phyloP scores from a whole-genome alignment of 2,797 vertebrate genomes.

The Hyperoplus immaculatus region DNA sequence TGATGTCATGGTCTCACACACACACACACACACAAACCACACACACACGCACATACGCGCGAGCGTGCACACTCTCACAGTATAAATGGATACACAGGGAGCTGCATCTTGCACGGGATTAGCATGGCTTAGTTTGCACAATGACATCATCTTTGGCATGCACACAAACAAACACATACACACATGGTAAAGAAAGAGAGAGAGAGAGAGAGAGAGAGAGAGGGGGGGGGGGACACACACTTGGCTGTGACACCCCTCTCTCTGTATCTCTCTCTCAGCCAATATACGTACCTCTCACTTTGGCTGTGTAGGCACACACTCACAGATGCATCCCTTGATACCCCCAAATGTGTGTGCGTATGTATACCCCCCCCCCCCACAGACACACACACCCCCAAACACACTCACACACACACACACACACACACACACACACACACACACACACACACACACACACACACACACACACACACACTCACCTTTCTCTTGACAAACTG shows the following conservation, averaged over 20 bases:
- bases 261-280: slow-evolving; percentile 25
- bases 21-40: slow-evolving; percentile 31
- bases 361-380: neutral
- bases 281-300: slow-evolving; percentile 18
- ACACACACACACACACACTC: slow-evolving; percentile 71
- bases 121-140: slow-evolving; percentile 46
- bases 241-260: slow-evolving; percentile 47
- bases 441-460: no score
- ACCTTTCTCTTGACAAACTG: slow-evolving; percentile 99
- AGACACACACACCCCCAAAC: no score
- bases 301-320: slow-evolving; percentile 12
- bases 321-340: slow-evolving; percentile 1
- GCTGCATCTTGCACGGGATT: slow-evolving; percentile 44
- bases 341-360: slow-evolving; percentile 12
- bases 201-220: neutral
- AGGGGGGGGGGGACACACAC: slow-evolving; percentile 29
- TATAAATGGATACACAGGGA: slow-evolving; percentile 46
- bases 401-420: no score
- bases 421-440: no score
- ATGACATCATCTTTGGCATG: slow-evolving; percentile 78
- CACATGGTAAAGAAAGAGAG: neutral
- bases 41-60: neutral
- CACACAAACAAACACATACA: slow-evolving; percentile 26
- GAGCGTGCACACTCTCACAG: slow-evolving; percentile 22
- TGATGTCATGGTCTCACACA: slow-evolving; percentile 30